Evolutionary conservation across 2,888 invertebrate genomes (phyloP), one percentile per base, ranked within the genome.

Genomic region (Petrophora chlorosata): DNA sequence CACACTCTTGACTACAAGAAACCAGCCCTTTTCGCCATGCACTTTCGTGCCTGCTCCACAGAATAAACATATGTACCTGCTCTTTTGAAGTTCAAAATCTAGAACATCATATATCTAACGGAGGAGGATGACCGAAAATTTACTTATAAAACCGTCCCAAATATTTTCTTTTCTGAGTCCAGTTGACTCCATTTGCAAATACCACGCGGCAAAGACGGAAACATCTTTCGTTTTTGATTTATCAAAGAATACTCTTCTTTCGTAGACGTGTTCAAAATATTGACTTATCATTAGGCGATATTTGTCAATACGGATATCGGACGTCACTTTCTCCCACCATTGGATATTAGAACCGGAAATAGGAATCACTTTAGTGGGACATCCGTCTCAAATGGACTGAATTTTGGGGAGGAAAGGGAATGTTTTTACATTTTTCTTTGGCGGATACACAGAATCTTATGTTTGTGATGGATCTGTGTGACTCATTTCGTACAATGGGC

Each of bases 211-310:
- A 14, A n/a, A 5, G 10, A 5, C 16, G 12, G 7, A 5, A 2
- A 26, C 17, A 8, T 35, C 29, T 29, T 29, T 8, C n/a, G 15
- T 15, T 22, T 36, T 23, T 9, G 7, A 32, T 32, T 36, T 14
- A 29, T 22, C 34, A 7, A 10, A 15, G 15, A 9, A 19, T 5
- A 3, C 9, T 3, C 15, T 2, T 17, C 10, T 17, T 4, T 14
- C 33, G 30, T 19, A 13, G 25, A 9, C 32, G 42, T 38, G 26
- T 14, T 29, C 45, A 22, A 53, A 59, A 66, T 67, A 63, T 67
- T 64, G 59, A 63, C 54, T 59, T 61, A 59, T 63, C 52, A 62
- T 49, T 29, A 28, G 40, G 53, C 50, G 55, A 62, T 65, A 66
- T 70, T 64, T 61, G 66, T 51, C 56, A 50, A 39, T 53, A 44